Evolutionary conservation across 2,113 vertebrate species (phyloP).

Genomic region (Orycteropus afer): DNA sequence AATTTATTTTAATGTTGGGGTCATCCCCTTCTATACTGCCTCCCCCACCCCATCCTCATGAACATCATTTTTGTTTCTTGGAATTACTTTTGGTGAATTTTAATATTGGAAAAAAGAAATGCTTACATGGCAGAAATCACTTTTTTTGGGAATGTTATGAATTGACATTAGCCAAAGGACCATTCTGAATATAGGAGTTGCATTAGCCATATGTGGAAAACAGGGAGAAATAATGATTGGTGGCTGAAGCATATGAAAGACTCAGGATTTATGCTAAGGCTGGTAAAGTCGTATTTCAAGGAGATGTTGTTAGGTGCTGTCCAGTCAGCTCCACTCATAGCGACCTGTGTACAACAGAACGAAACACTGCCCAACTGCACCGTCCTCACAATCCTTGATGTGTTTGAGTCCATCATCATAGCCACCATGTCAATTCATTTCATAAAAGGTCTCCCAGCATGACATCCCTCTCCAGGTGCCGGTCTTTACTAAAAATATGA

Average conservation of each 20-base stretch:
- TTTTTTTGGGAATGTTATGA: not conserved
- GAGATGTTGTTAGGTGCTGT: not conserved
- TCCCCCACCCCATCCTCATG: not conserved
- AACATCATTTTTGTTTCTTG: not conserved
- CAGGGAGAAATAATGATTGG: not conserved
- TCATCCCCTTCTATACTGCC: accelerated
- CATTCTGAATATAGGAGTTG: not conserved
- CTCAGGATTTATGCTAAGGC: not conserved
- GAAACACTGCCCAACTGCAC: too few species aligned
- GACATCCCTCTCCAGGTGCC: too few species aligned
- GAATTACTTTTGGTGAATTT: not conserved
- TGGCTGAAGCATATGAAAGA: not conserved
- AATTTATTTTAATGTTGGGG: not conserved
- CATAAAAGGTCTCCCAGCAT: too few species aligned
- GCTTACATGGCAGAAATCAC: not conserved
- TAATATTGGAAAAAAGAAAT: not conserved
- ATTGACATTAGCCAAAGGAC: not conserved
- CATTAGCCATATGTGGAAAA: not conserved
- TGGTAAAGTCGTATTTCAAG: not conserved
- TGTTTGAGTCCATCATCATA: too few species aligned
- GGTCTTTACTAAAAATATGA: too few species aligned
- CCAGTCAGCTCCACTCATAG: too few species aligned
- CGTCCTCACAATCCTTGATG: too few species aligned
- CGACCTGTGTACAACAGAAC: too few species aligned
- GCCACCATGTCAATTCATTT: too few species aligned